These are phyloP conservation scores for Spodoptera picta DNA, from an alignment of 2,888 invertebrate genomes.

Conservation along the genomic window DNA sequence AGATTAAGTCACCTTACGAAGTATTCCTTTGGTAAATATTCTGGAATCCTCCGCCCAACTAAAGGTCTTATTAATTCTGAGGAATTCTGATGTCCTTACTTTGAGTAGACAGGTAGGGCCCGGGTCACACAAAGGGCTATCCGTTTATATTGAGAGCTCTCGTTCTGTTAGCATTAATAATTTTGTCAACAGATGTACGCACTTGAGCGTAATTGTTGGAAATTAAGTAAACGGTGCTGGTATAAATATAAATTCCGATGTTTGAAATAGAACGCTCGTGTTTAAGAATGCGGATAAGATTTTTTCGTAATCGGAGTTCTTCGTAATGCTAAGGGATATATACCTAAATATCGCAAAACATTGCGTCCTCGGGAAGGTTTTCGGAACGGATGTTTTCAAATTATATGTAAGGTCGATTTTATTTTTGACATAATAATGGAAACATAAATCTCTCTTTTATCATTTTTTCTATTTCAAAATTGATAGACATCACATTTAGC, in stretches of 20 bases:
- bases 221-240: constrained; percentile 28
- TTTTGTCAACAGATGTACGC: constrained; percentile 62
- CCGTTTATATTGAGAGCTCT: constrained; percentile 72
- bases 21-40: constrained; percentile 76
- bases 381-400: too few relatives aligned
- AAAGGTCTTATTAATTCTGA: constrained; percentile 79
- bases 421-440: too few relatives aligned
- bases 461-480: too few relatives aligned
- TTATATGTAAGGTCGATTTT: too few relatives aligned
- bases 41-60: constrained; percentile 66
- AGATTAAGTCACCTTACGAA: constrained; percentile 66
- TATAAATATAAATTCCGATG: constrained; percentile 25
- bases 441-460: too few relatives aligned
- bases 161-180: constrained; percentile 72
- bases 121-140: constrained; percentile 73
- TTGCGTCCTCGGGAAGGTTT: too few relatives aligned
- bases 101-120: constrained; percentile 71
- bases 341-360: too few relatives aligned
- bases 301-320: background rate
- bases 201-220: constrained; percentile 41
- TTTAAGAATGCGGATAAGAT: background rate
- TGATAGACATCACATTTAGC: too few relatives aligned
- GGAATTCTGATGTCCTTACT: constrained; percentile 75
- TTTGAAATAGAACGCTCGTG: constrained; percentile 5
- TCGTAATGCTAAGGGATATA: background rate